phyloP scores from a whole-genome alignment of 1,140 invertebrate species.

The Ceratoteleas bidentatus region DNA sequence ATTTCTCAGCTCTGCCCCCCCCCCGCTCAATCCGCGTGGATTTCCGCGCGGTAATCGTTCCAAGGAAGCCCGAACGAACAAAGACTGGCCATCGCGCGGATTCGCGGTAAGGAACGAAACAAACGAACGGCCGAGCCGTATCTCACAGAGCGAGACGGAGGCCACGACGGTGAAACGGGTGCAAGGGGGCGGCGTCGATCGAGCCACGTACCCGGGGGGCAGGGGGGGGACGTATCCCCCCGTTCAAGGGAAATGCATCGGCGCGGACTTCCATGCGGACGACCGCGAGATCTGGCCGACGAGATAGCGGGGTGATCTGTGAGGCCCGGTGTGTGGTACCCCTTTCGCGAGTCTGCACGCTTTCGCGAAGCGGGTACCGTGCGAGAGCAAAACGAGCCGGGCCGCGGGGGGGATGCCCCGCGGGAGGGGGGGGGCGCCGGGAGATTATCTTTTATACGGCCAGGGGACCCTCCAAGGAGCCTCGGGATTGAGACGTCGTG shows the following conservation, averaged over 20 bases:
- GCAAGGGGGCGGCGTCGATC: constrained; percentile 41
- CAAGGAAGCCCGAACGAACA: no score
- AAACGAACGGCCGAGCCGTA: no score
- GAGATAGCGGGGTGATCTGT: constrained; percentile 81
- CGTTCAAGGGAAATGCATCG: constrained; percentile 37
- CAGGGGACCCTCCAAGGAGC: constrained; percentile 78
- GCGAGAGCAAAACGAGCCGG: not conserved
- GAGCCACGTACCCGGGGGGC: no score
- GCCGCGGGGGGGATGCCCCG: constrained; percentile 3
- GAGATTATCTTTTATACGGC: constrained; percentile 56
- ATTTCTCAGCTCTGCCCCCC: no score
- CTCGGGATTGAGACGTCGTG: constrained; percentile 80
- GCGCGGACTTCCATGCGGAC: constrained; percentile 48
- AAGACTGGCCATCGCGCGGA: no score
- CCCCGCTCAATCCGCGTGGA: no score
- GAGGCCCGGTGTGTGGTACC: constrained; percentile 81
- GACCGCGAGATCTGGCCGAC: constrained; percentile 73
- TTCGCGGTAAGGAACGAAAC: no score
- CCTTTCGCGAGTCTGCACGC: constrained; percentile 78
- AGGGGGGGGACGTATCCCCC: no score
- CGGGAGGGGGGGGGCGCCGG: constrained; percentile 19
- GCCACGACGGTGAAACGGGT: no score
- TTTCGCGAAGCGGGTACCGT: constrained; percentile 67
- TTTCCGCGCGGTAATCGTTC: no score
- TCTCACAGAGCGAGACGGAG: no score